Percentiles rank a stretch among this genome's conserved stretches.
These are phyloP conservation scores for Varroa destructor DNA, from an alignment of 1,140 invertebrate genomes.

Conservation along the genomic window DNA sequence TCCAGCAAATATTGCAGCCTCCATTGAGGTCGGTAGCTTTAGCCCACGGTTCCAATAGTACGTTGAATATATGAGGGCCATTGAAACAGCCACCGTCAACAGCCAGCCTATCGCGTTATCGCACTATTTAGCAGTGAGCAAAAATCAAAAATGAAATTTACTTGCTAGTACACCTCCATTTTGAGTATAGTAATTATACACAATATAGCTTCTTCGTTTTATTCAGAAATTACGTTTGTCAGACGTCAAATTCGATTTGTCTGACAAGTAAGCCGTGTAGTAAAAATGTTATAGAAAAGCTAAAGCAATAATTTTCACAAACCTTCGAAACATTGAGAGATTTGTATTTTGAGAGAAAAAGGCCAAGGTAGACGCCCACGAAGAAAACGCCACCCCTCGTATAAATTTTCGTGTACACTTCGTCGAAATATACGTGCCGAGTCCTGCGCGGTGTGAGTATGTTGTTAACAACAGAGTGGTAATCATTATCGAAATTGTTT, in stretches of 20 bases:
- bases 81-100: neutral
- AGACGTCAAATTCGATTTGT: too few relatives aligned
- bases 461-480: too few relatives aligned
- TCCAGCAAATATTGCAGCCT: neutral
- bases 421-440: slow-evolving; percentile 18
- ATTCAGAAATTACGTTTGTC: too few relatives aligned
- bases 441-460: neutral
- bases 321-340: neutral
- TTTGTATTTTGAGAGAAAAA: neutral
- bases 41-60: slow-evolving; percentile 19
- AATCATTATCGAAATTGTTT: too few relatives aligned
- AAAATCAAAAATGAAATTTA: too few relatives aligned
- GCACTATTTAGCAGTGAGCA: neutral
- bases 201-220: too few relatives aligned
- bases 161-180: too few relatives aligned
- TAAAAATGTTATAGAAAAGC: too few relatives aligned
- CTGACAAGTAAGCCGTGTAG: too few relatives aligned
- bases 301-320: too few relatives aligned
- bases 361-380: neutral
- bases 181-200: too few relatives aligned
- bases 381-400: slow-evolving; percentile 15
- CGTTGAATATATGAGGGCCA: neutral
- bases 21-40: neutral
- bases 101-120: slow-evolving; percentile 11
- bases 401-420: slow-evolving; percentile 6